These are phyloP conservation scores for Darevskia nairensis DNA, from an alignment of 2,797 vertebrate genomes.

Conservation along the genomic window DNA sequence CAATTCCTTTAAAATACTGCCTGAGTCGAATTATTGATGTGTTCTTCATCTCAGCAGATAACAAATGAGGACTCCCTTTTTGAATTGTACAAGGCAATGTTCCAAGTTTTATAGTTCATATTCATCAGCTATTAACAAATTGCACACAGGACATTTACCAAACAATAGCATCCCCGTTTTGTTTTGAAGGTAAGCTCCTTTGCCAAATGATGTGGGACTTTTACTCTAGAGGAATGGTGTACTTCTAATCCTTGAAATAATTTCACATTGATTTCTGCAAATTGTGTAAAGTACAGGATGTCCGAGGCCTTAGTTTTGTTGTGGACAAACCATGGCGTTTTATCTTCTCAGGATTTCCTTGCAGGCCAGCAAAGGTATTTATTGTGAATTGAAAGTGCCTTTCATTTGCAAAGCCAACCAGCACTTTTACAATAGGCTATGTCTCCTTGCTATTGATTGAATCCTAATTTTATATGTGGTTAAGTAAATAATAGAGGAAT, in stretches of 20 bases:
- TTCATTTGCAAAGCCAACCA: slow-evolving; percentile 17
- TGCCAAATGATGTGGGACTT: neutral
- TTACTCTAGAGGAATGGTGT: neutral
- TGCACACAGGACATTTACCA: neutral
- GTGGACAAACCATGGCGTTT: neutral
- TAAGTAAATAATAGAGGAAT: neutral
- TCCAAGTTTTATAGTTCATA: neutral
- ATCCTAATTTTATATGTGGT: neutral
- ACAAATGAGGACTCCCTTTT: neutral
- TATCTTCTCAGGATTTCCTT: neutral
- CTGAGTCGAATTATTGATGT: neutral
- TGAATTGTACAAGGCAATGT: neutral
- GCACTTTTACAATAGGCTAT: neutral
- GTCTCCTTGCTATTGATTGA: neutral
- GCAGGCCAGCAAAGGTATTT: neutral
- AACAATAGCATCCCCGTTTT: neutral
- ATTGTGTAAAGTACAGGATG: neutral
- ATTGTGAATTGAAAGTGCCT: neutral
- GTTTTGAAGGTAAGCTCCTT: neutral
- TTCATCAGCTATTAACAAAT: neutral
- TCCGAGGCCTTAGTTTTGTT: neutral
- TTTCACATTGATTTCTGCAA: neutral
- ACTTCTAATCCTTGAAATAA: neutral
- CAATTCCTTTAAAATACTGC: neutral
- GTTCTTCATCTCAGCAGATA: neutral